A percentile compares a stretch with the other conserved stretches of the same genome.
phyloP scores from a whole-genome alignment of 2,797 vertebrate genomes.

The Pseudopleuronectes americanus region DNA sequence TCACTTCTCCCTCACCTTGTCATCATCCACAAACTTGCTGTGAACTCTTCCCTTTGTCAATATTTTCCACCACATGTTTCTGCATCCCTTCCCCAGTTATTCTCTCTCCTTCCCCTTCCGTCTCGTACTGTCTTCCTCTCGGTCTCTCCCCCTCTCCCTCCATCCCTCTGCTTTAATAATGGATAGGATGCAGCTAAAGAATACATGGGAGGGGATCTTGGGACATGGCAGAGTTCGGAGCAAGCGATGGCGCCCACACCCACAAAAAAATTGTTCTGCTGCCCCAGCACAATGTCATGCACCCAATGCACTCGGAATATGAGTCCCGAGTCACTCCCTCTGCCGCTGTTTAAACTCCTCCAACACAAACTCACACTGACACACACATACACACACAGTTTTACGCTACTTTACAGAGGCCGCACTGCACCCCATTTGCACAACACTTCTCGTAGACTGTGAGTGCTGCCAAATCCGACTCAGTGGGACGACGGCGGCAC shows the following conservation, averaged over 20 bases:
- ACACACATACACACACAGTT: neutral
- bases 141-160: conserved; percentile 30
- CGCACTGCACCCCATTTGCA: conserved; percentile 35
- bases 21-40: conserved; percentile 9
- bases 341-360: conserved; percentile 17
- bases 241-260: conserved; percentile 44
- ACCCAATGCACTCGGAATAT: conserved; percentile 40
- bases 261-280: conserved; percentile 49
- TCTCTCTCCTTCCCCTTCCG: neutral
- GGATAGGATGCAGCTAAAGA: conserved; percentile 70
- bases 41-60: conserved; percentile 33
- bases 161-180: conserved; percentile 68
- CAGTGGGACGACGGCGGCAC: conserved; percentile 46
- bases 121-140: conserved; percentile 3
- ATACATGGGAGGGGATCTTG: conserved; percentile 65
- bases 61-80: conserved; percentile 23
- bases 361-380: conserved; percentile 8
- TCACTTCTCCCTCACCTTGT: neutral
- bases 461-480: conserved; percentile 63
- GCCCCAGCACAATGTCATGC: conserved; percentile 49
- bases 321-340: conserved; percentile 39
- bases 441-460: conserved; percentile 43
- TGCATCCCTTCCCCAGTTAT: conserved; percentile 18
- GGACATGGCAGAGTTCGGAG: conserved; percentile 43
- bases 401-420: conserved; percentile 32